A percentile compares a stretch with the other conserved stretches of the same genome.
Evolutionary conservation across 2,113 vertebrate genomes (phyloP).

Genomic region (Empidonax traillii): DNA sequence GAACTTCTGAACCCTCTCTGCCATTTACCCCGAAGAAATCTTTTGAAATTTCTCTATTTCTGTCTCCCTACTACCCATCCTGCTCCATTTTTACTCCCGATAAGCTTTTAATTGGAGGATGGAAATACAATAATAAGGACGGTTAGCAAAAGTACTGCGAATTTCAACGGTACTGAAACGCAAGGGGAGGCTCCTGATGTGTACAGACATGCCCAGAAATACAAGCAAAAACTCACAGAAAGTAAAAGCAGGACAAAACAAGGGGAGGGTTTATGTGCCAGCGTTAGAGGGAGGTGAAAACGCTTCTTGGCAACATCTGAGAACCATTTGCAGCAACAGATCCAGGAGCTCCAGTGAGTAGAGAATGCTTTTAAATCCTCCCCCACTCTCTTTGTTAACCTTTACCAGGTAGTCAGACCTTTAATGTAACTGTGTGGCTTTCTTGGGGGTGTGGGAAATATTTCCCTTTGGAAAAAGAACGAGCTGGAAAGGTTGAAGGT

Average conservation of each 20-base stretch:
- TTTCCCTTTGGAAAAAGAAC: neutral
- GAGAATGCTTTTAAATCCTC: conserved; percentile 24
- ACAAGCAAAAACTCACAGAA: neutral
- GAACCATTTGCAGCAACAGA: conserved; percentile 42
- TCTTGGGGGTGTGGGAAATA: neutral
- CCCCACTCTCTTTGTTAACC: neutral
- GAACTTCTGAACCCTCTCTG: neutral
- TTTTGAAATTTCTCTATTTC: neutral
- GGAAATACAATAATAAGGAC: neutral
- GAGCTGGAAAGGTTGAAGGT: neutral
- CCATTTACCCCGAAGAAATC: neutral
- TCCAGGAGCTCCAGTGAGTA: neutral
- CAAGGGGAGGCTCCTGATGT: neutral
- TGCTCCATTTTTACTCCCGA: neutral
- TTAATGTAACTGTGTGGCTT: neutral
- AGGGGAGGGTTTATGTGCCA: neutral
- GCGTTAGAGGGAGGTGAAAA: conserved; percentile 33
- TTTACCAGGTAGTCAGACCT: conserved; percentile 17
- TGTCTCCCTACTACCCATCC: neutral
- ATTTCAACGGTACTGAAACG: neutral
- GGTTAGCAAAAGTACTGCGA: neutral
- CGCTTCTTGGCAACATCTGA: conserved; percentile 49
- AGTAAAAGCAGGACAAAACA: conserved; percentile 28
- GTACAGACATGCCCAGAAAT: conserved; percentile 16
- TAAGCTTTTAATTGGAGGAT: neutral